These are phyloP conservation scores for Scaptomyza hsui DNA, from an alignment of 1,140 invertebrate species.

Conservation along the genomic window DNA sequence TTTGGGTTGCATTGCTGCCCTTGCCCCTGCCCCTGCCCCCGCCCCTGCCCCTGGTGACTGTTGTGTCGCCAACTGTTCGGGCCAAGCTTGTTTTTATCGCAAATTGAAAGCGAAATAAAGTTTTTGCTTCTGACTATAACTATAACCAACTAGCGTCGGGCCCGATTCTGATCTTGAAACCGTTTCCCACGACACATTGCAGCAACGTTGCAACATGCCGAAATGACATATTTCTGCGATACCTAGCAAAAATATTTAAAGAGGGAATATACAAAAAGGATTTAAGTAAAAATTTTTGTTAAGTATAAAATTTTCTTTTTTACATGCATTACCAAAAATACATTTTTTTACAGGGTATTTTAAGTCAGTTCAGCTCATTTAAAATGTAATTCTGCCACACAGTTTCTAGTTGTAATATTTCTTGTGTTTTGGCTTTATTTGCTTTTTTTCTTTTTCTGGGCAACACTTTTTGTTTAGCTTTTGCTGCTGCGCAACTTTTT, in stretches of 20 bases:
- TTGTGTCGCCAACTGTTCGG: conserved; percentile 54
- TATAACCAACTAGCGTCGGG: conserved; percentile 12
- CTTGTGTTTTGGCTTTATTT: conserved; percentile 16
- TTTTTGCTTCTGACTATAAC: conserved; percentile 40
- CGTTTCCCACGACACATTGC: conserved; percentile 13
- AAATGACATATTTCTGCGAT: conserved; percentile 23
- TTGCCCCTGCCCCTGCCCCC: background rate
- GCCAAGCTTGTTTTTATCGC: conserved; percentile 66
- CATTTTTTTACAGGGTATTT: conserved; percentile 14
- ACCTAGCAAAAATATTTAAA: background rate
- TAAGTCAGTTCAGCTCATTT: no score
- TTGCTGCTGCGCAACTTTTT: conserved; percentile 46
- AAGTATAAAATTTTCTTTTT: no score
- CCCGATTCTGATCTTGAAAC: conserved; percentile 16
- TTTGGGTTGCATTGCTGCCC: conserved; percentile 49
- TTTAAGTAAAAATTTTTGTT: no score
- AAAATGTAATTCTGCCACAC: background rate
- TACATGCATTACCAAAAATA: no score
- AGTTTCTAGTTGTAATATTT: background rate
- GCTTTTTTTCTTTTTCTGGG: conserved; percentile 23
- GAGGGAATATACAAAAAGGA: background rate
- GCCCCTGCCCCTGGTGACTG: conserved; percentile 48
- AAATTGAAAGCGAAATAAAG: conserved; percentile 81
- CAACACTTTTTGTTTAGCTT: conserved; percentile 54
- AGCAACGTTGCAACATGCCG: conserved; percentile 22